Conservation (phyloP, 2,797 vertebrate genomes). For the Rhabdophis nuchalis region DNA sequence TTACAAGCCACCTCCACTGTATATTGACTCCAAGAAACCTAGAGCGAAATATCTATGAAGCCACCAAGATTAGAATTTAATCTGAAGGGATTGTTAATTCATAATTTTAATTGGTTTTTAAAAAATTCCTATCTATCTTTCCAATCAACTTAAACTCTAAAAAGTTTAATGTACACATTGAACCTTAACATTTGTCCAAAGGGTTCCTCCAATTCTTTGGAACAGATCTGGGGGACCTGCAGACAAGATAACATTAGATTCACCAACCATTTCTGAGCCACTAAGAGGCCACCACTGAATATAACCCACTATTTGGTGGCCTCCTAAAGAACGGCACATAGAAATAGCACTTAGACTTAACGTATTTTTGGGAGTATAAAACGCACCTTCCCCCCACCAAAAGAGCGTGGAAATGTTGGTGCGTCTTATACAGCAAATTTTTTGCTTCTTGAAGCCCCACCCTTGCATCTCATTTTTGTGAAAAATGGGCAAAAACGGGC, state of each 20-base stretch:
- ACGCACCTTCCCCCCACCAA: too few species aligned
- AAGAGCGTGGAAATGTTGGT: too few species aligned
- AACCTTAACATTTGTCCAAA: neutral
- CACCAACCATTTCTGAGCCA: neutral
- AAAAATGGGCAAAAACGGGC: too few species aligned
- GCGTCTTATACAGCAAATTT: too few species aligned
- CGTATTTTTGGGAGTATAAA: too few species aligned
- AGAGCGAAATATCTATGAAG: neutral
- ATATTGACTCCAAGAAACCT: neutral
- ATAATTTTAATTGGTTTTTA: neutral
- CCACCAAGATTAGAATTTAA: neutral
- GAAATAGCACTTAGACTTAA: too few species aligned
- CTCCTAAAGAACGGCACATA: neutral
- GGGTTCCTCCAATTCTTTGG: neutral
- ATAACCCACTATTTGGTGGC: neutral
- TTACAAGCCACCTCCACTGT: neutral
- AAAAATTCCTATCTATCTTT: neutral
- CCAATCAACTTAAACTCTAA: neutral
- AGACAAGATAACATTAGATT: neutral
- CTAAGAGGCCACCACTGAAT: neutral
- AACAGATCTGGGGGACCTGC: neutral
- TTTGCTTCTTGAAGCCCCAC: too few species aligned
- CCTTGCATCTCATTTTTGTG: too few species aligned
- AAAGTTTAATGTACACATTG: neutral
- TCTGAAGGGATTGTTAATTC: neutral